Evolutionary conservation across 2,113 vertebrate species (phyloP).

Genomic region (Seriola rivoliana): DNA sequence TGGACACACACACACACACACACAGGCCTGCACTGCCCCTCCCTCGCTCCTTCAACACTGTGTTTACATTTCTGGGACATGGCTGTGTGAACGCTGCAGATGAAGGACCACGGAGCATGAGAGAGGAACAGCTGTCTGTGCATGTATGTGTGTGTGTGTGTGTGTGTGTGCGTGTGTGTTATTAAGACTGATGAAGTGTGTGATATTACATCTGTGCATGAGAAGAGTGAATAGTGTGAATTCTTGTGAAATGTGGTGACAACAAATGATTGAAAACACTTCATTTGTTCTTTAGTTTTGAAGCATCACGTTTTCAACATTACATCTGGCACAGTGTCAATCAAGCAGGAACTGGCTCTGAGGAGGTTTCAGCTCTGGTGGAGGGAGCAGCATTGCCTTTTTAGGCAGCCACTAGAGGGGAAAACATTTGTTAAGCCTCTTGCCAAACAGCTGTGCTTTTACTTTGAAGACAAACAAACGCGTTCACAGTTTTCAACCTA

Average conservation of each 20-base stretch:
- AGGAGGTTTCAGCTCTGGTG: constrained; percentile 15
- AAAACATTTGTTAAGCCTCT: constrained; percentile 7
- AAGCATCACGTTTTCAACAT: constrained; percentile 34
- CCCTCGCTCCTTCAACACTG: constrained; percentile 15
- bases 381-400: constrained; percentile 72
- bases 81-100: constrained; percentile 69
- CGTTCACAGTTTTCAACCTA: neutral
- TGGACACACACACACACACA: constrained; percentile 5
- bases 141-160: constrained; percentile 3
- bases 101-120: constrained; percentile 54
- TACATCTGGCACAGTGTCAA: constrained; percentile 21
- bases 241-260: neutral
- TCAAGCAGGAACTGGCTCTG: constrained; percentile 21
- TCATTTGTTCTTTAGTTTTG: constrained; percentile 8
- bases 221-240: neutral
- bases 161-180: constrained; percentile 35
- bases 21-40: constrained; percentile 4
- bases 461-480: constrained; percentile 32
- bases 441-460: constrained; percentile 44
- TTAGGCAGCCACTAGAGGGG: constrained; percentile 58
- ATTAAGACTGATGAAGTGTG: neutral
- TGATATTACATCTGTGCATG: too few relatives aligned
- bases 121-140: constrained; percentile 67
- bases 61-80: constrained; percentile 74
- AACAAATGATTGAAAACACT: neutral